phyloP scores from a whole-genome alignment of 2,888 invertebrate genomes.

The Cataglyphis altisquamis region DNA sequence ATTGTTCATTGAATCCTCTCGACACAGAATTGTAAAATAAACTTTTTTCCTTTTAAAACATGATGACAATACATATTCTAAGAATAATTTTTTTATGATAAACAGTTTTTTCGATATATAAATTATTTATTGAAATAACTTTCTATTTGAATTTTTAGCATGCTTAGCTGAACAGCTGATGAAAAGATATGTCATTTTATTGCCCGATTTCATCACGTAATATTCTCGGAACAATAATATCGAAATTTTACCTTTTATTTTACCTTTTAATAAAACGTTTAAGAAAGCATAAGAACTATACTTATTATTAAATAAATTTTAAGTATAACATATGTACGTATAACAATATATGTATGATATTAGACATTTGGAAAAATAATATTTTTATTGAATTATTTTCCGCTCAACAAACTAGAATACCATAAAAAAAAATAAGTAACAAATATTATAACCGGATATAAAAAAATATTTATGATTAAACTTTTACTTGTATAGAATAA shows the following conservation, averaged over 20 bases:
- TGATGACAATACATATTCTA: conserved; percentile 20
- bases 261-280: neutral
- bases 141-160: conserved; percentile 51
- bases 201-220: neutral
- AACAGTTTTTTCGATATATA: conserved; percentile 2
- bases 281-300: neutral
- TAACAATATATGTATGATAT: neutral
- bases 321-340: neutral
- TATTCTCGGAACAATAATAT: conserved; percentile 1
- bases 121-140: conserved; percentile 54
- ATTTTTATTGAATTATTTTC: conserved; percentile 28
- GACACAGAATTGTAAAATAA: conserved; percentile 34
- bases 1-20: conserved; percentile 31
- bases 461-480: conserved; percentile 10
- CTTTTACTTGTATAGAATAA: neutral
- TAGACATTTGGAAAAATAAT: neutral
- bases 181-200: conserved; percentile 12
- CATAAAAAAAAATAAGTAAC: conserved; percentile 12
- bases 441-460: neutral
- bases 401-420: conserved; percentile 8
- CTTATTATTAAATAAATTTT: neutral
- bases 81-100: conserved; percentile 27
- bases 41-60: conserved; percentile 18
- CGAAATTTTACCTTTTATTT: neutral
- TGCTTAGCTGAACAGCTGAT: neutral